phyloP scores from a whole-genome alignment of 2,113 vertebrate genomes.

The Paracanthobrama guichenoti region DNA sequence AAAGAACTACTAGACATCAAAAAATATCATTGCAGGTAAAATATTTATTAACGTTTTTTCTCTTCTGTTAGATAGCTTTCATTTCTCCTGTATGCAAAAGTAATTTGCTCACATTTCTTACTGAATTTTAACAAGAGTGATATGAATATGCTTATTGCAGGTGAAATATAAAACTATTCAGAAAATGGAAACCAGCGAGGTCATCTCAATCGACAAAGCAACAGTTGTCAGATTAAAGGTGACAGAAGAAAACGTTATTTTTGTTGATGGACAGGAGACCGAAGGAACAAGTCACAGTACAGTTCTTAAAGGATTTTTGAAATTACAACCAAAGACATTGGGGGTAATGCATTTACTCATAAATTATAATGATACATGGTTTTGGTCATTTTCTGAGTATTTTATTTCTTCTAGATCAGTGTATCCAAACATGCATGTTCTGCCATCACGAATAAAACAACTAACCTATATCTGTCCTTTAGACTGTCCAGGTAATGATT shows the following conservation, averaged over 20 bases:
- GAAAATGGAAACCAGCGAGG: neutral
- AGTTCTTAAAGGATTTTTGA: slow-evolving; percentile 9
- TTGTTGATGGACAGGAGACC: neutral
- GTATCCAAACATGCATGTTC: neutral
- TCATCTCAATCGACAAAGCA: neutral
- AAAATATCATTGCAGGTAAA: neutral
- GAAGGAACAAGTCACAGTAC: neutral
- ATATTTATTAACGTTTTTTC: neutral
- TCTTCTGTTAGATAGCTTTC: neutral
- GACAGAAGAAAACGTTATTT: neutral
- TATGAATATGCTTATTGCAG: neutral
- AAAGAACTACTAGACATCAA: neutral
- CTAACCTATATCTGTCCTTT: neutral
- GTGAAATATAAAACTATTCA: neutral
- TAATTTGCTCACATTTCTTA: neutral
- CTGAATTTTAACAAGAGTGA: neutral
- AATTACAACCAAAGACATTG: slow-evolving; percentile 43
- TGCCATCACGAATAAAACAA: neutral
- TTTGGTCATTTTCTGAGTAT: neutral
- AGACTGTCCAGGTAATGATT: slow-evolving; percentile 51
- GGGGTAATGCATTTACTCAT: slow-evolving; percentile 44
- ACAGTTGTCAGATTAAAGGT: neutral
- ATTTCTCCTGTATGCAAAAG: neutral
- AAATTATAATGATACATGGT: neutral
- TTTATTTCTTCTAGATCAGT: neutral